Percentiles rank a stretch among this genome's conserved stretches.
Evolutionary conservation across 2,113 vertebrate genomes (phyloP).

Genomic region (Sminthopsis crassicaudata): DNA sequence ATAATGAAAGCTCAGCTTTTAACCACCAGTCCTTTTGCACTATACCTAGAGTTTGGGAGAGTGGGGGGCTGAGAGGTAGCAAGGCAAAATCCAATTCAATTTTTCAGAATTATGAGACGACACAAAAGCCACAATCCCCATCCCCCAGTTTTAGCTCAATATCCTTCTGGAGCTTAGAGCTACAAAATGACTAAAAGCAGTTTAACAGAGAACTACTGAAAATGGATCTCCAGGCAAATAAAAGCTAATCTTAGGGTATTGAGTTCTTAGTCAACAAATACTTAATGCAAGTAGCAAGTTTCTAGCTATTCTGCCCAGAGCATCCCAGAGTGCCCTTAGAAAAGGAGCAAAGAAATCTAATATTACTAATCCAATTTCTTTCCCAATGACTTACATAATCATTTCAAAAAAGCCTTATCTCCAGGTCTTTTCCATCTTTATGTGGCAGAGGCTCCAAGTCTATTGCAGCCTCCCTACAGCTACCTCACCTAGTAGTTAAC

Average conservation of each 20-base stretch:
- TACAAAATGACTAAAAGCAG: background rate
- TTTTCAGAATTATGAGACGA: constrained; percentile 49
- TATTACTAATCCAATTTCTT: background rate
- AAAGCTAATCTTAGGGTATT: background rate
- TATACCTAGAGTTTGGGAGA: constrained; percentile 25
- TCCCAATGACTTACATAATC: background rate
- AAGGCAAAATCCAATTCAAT: constrained; percentile 61
- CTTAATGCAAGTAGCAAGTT: background rate
- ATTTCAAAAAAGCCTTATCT: background rate
- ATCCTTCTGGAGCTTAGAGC: background rate
- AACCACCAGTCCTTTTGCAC: constrained; percentile 12
- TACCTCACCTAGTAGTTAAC: background rate
- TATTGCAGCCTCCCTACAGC: background rate
- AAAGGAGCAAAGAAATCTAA: background rate
- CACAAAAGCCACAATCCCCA: background rate
- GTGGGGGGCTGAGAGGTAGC: background rate
- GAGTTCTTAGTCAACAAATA: background rate
- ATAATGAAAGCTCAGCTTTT: constrained; percentile 31
- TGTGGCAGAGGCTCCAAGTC: background rate
- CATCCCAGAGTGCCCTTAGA: background rate
- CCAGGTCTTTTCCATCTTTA: background rate
- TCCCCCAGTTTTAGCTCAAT: background rate
- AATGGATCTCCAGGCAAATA: constrained; percentile 5
- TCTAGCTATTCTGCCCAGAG: background rate
- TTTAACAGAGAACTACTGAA: background rate